Evolutionary conservation across 2,113 vertebrate genomes (phyloP).

Genomic region (Drymodes brunneopygia): DNA sequence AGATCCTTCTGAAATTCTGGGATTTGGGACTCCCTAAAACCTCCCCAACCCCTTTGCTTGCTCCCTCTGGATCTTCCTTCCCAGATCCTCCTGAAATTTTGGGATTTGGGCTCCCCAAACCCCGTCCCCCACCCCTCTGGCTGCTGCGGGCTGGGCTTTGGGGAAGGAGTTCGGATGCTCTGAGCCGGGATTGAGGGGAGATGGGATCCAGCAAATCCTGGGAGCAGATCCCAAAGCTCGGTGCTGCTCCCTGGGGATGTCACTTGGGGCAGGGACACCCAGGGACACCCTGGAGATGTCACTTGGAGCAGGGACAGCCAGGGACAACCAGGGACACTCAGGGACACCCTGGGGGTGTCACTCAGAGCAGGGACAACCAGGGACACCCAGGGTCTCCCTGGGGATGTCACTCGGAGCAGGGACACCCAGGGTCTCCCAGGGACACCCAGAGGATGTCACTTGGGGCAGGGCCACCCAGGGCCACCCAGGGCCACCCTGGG

Average conservation of each 20-base stretch:
- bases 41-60: background rate
- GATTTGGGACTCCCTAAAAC: background rate
- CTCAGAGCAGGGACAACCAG: too few species aligned
- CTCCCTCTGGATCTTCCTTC: background rate
- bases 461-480: too few species aligned
- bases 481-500: too few species aligned
- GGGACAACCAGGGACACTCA: too few species aligned
- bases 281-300: rapidly evolving
- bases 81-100: rapidly evolving
- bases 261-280: background rate
- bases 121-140: background rate
- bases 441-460: too few species aligned
- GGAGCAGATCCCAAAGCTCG: background rate
- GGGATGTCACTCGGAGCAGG: too few species aligned
- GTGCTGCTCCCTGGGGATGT: background rate
- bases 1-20: background rate
- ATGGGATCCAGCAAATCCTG: background rate
- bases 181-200: background rate
- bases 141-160: background rate
- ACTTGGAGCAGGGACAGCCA: background rate
- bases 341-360: too few species aligned
- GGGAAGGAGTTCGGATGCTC: background rate
- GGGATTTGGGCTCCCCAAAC: background rate
- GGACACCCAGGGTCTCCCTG: too few species aligned
- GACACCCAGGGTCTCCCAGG: too few species aligned